Conservation (phyloP, 1,140 invertebrate species). For the Drosophila pachea region DNA sequence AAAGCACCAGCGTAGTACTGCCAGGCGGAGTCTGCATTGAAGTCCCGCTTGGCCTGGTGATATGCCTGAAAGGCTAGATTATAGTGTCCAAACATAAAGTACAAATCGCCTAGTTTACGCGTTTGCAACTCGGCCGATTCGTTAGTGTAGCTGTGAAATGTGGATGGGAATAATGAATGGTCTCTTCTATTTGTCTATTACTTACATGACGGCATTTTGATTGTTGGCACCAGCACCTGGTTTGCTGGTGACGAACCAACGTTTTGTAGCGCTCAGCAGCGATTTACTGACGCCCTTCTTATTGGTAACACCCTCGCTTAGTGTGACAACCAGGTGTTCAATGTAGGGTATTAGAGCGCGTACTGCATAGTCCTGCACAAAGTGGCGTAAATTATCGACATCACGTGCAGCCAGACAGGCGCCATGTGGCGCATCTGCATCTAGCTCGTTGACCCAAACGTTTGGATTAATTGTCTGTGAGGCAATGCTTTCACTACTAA, state of each 20-base stretch:
- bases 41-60: conserved; percentile 97
- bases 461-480: conserved; percentile 81
- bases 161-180: background rate
- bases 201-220: conserved; percentile 90
- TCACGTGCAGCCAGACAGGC: conserved; percentile 88
- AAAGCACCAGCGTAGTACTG: conserved; percentile 96
- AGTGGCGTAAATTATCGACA: conserved; percentile 89
- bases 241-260: conserved; percentile 96
- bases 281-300: conserved; percentile 95
- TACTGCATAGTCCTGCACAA: conserved; percentile 93
- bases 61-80: conserved; percentile 94
- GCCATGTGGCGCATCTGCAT: conserved; percentile 83
- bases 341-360: conserved; percentile 93
- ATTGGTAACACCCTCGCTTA: conserved; percentile 92
- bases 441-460: conserved; percentile 81
- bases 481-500: conserved; percentile 81
- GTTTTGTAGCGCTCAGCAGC: conserved; percentile 94
- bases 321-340: conserved; percentile 89
- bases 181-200: conserved; percentile 22
- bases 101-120: conserved; percentile 94
- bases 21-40: conserved; percentile 97
- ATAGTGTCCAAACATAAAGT: conserved; percentile 98
- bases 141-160: conserved; percentile 84
- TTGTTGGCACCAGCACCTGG: conserved; percentile 84
- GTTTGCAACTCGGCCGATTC: conserved; percentile 97